Evolutionary conservation across 2,888 invertebrate genomes (phyloP).

Genomic region (Cantharis nigra): DNA sequence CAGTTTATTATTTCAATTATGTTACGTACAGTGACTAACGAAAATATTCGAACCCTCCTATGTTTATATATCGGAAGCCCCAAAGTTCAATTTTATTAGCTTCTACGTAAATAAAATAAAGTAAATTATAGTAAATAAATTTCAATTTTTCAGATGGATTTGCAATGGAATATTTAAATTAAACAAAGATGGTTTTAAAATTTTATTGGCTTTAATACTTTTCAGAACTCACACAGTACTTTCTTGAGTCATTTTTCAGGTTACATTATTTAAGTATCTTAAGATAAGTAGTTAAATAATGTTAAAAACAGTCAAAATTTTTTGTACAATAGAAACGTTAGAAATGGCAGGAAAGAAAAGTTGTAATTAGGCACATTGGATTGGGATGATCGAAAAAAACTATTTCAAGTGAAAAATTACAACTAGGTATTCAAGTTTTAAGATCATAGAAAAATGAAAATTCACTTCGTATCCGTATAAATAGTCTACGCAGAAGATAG

Average conservation of each 20-base stretch:
- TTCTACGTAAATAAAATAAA: no score
- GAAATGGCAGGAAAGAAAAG: constrained; percentile 11
- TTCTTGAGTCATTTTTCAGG: neutral
- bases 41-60: no score
- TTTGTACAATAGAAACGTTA: constrained; percentile 6
- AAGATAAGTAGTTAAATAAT: neutral
- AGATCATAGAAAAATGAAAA: neutral
- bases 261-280: neutral
- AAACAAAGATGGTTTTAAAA: neutral
- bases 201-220: neutral
- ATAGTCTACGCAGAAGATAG: neutral
- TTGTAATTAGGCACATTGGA: constrained; percentile 14
- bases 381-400: constrained; percentile 3
- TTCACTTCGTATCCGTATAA: neutral
- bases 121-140: no score
- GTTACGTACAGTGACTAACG: no score
- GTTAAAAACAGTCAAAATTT: constrained; percentile 11
- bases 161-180: neutral
- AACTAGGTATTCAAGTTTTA: neutral
- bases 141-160: no score
- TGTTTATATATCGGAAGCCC: no score
- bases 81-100: no score
- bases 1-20: no score
- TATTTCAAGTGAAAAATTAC: constrained; percentile 8
- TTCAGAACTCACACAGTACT: neutral